Evolutionary conservation across 2,888 invertebrate genomes (phyloP).

Genomic region (Apodemia duryi): DNA sequence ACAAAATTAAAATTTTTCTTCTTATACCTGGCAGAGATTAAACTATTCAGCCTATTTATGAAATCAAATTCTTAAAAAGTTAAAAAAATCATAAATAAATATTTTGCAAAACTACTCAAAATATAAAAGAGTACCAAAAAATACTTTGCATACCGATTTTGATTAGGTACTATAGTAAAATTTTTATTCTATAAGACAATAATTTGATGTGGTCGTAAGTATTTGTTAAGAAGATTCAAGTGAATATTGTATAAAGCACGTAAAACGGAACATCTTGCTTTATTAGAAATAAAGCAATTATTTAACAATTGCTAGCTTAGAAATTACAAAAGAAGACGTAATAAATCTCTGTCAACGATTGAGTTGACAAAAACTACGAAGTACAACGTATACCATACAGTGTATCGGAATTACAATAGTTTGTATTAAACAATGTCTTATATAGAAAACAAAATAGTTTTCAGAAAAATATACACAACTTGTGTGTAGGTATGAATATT

Average conservation of each 20-base stretch:
- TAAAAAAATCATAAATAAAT: too few relatives aligned
- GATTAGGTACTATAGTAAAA: not conserved
- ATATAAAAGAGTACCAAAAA: too few relatives aligned
- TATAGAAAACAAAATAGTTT: constrained; percentile 33
- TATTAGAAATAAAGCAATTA: constrained; percentile 15
- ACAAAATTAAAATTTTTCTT: too few relatives aligned
- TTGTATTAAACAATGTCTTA: constrained; percentile 46
- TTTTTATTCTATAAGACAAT: not conserved
- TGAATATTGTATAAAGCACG: not conserved
- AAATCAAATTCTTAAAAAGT: too few relatives aligned
- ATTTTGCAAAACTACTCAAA: too few relatives aligned
- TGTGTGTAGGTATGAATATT: not conserved
- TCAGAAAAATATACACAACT: constrained; percentile 12
- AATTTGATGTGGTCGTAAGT: not conserved
- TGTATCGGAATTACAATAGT: constrained; percentile 44
- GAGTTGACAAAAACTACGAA: constrained; percentile 51
- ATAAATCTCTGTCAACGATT: constrained; percentile 66
- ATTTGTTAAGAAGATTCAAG: not conserved
- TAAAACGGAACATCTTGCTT: constrained; percentile 3
- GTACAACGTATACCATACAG: constrained; percentile 27
- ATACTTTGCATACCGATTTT: not conserved
- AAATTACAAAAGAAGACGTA: constrained; percentile 41
- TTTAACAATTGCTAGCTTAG: constrained; percentile 32
- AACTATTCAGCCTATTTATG: too few relatives aligned
- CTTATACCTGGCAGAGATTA: too few relatives aligned